phyloP scores from a whole-genome alignment of 2,113 vertebrate species.

The Sus scrofa region DNA sequence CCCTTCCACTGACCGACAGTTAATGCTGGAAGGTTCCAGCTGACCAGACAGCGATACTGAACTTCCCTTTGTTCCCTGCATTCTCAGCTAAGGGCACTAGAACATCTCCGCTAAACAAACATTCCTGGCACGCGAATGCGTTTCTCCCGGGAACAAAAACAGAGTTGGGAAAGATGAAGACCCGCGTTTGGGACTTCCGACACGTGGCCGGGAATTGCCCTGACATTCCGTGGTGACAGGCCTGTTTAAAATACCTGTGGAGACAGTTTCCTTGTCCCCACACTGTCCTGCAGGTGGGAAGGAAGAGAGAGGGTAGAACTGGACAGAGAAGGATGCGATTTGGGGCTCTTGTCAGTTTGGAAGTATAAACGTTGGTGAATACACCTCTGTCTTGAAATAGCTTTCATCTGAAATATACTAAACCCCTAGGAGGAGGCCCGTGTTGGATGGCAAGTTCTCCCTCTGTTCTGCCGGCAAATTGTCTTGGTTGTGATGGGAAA shows the following conservation, averaged over 20 bases:
- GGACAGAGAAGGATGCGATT: background rate
- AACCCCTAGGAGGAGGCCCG: background rate
- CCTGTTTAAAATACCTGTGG: conserved; percentile 12
- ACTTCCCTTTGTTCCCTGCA: conserved; percentile 27
- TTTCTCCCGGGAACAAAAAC: background rate
- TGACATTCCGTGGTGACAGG: background rate
- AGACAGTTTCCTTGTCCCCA: background rate
- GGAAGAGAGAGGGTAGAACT: background rate
- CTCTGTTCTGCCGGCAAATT: background rate
- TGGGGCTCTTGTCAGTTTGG: background rate
- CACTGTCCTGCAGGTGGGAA: background rate
- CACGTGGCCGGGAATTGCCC: background rate
- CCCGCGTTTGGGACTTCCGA: background rate
- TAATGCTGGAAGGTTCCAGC: conserved; percentile 31
- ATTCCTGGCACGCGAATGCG: background rate
- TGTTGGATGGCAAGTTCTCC: background rate
- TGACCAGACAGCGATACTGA: conserved; percentile 53
- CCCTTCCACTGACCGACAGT: conserved; percentile 63
- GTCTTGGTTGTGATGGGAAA: background rate
- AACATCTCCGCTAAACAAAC: conserved; percentile 44
- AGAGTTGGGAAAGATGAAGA: background rate
- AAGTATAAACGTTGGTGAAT: background rate
- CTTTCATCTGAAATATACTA: background rate
- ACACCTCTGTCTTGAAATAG: background rate
- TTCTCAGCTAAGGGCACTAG: conserved; percentile 42